Conservation (phyloP, 2,888 invertebrate genomes). For the Eupelmus urozonus region DNA sequence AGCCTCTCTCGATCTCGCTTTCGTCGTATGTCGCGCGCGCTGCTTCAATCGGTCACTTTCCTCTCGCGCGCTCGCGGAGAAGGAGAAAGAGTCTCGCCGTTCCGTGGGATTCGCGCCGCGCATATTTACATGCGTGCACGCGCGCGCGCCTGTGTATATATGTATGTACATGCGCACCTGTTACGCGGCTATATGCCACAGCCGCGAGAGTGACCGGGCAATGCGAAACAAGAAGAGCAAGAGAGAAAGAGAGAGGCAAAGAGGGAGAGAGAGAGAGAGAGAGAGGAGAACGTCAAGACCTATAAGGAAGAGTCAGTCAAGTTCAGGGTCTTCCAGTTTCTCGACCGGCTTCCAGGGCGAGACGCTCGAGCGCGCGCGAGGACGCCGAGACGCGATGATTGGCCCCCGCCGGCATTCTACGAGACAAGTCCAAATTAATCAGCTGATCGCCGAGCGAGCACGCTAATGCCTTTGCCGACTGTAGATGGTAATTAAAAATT, state of each 20-base stretch:
- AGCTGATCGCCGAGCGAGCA: constrained; percentile 57
- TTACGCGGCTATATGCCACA: constrained; percentile 23
- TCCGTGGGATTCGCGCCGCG: constrained; percentile 21
- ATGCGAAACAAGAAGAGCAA: constrained; percentile 13
- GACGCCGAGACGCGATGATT: constrained; percentile 28
- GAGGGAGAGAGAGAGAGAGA: constrained; percentile 25
- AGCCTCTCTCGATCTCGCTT: constrained; percentile 38
- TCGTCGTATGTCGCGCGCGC: constrained; percentile 19
- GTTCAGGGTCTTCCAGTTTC: constrained; percentile 73
- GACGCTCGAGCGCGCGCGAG: constrained; percentile 28
- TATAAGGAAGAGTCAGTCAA: constrained; percentile 72
- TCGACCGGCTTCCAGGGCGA: constrained; percentile 63
- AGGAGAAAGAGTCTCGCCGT: constrained; percentile 5
- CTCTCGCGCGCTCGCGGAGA: neutral
- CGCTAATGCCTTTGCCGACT: too few species aligned
- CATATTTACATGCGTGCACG: constrained; percentile 4
- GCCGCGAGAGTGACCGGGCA: constrained; percentile 3
- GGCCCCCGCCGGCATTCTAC: constrained; percentile 24
- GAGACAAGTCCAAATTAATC: constrained; percentile 59
- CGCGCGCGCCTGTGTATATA: constrained; percentile 1
- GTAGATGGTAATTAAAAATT: too few species aligned
- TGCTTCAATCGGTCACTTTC: constrained; percentile 41
- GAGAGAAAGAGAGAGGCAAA: constrained; percentile 13
- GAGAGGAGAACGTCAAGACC: constrained; percentile 29
- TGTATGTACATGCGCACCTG: constrained; percentile 13